Conservation (phyloP, 2,113 vertebrate genomes). For the Melanostigma gelatinosum region DNA sequence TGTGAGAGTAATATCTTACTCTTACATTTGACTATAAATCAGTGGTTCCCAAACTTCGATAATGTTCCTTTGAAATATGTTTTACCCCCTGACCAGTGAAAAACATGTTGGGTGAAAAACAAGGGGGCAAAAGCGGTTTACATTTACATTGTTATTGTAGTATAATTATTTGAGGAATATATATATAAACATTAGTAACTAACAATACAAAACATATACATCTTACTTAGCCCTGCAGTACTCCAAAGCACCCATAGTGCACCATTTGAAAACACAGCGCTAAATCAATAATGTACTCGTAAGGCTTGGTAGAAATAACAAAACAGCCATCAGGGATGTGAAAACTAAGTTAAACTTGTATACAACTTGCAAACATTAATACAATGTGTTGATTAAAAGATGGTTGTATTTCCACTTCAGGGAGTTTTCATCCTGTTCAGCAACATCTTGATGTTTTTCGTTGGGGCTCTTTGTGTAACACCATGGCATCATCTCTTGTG, state of each 20-base stretch:
- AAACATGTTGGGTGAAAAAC: background rate
- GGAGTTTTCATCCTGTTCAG: conserved; percentile 52
- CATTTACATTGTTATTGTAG: background rate
- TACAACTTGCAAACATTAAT: background rate
- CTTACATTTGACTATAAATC: background rate
- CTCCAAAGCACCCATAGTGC: background rate
- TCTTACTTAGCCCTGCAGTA: too few species aligned
- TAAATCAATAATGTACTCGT: background rate
- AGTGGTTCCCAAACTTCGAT: background rate
- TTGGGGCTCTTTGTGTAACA: conserved; percentile 64
- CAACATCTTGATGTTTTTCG: conserved; percentile 87
- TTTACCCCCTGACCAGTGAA: background rate
- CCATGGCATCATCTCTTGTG: conserved; percentile 61
- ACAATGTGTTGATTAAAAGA: background rate
- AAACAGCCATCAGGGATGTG: background rate
- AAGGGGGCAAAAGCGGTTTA: background rate
- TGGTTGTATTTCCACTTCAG: background rate
- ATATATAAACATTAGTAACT: background rate
- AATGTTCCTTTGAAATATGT: background rate
- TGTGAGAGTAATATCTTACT: background rate
- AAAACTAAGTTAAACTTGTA: background rate
- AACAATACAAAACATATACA: background rate
- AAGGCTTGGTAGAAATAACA: conserved; percentile 1
- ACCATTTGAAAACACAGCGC: background rate
- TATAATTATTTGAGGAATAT: background rate